phyloP scores from a whole-genome alignment of 2,888 invertebrate genomes.

The Drosophila aldrichi region DNA sequence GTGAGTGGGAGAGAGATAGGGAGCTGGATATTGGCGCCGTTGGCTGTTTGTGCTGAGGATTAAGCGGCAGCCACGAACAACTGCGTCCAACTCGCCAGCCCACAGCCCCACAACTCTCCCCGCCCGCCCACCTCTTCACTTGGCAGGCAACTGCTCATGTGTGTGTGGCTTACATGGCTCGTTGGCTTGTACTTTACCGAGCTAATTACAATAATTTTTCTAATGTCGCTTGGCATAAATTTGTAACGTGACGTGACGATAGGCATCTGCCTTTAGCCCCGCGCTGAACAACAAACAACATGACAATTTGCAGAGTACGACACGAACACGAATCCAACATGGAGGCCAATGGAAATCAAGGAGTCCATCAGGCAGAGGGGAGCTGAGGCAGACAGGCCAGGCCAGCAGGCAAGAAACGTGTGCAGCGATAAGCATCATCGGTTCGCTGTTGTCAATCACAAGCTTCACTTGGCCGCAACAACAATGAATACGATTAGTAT shows the following conservation, averaged over 20 bases:
- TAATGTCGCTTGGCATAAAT: slow-evolving; percentile 74
- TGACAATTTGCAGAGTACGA: slow-evolving; percentile 73
- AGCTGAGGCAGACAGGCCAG: slow-evolving; percentile 5
- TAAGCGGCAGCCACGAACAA: slow-evolving; percentile 67
- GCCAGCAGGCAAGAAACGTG: slow-evolving; percentile 58
- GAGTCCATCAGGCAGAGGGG: slow-evolving; percentile 8
- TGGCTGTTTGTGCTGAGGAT: slow-evolving; percentile 74
- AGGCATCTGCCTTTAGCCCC: slow-evolving; percentile 55
- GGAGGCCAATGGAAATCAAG: slow-evolving; percentile 47
- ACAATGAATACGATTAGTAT: slow-evolving; percentile 16
- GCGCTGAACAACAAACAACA: slow-evolving; percentile 57
- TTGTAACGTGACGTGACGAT: slow-evolving; percentile 74
- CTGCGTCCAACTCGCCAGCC: slow-evolving; percentile 51
- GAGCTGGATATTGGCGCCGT: slow-evolving; percentile 75
- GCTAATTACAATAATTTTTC: slow-evolving; percentile 78
- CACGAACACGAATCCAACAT: slow-evolving; percentile 69
- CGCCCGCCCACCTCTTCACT: neutral
- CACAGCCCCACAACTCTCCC: neutral
- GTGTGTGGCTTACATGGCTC: slow-evolving; percentile 40
- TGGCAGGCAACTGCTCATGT: slow-evolving; percentile 15
- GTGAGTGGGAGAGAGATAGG: neutral
- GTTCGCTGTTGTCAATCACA: slow-evolving; percentile 72
- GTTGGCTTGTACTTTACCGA: slow-evolving; percentile 40
- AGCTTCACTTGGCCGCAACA: slow-evolving; percentile 33
- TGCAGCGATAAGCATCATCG: slow-evolving; percentile 65